Conservation (phyloP, 2,888 invertebrate species). For the Apodemia zela region DNA sequence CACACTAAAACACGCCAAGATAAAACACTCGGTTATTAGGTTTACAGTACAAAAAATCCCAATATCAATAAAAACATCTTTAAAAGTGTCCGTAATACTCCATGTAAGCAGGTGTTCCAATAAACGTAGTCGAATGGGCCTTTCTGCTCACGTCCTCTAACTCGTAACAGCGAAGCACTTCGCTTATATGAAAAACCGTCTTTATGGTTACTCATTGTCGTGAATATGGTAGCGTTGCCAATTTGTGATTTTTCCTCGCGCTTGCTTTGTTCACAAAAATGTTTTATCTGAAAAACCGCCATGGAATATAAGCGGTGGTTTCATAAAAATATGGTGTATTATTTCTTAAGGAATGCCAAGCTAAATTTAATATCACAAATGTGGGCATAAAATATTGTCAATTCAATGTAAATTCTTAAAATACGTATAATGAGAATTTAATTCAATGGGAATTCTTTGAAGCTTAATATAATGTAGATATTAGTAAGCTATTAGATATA, state of each 20-base stretch:
- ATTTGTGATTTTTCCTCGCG: conserved; percentile 7
- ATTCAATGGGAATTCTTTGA: too few relatives aligned
- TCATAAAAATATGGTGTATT: not conserved
- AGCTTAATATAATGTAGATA: too few relatives aligned
- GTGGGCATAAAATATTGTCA: too few relatives aligned
- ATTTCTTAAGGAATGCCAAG: not conserved
- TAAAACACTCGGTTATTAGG: not conserved
- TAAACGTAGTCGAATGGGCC: conserved; percentile 51
- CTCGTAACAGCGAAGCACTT: conserved; percentile 62
- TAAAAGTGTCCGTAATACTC: conserved; percentile 31
- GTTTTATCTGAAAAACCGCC: not conserved
- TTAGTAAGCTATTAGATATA: too few relatives aligned
- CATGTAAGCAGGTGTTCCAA: conserved; percentile 62
- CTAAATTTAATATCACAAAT: not conserved
- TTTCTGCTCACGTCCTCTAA: conserved; percentile 65
- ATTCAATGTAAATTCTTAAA: not conserved
- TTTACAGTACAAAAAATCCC: conserved; percentile 16
- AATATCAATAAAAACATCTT: conserved; percentile 21
- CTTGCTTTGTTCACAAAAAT: conserved; percentile 9
- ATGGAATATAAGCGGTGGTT: not conserved
- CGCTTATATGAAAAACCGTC: conserved; percentile 63
- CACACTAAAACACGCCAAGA: too few relatives aligned
- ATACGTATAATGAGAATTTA: not conserved
- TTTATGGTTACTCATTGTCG: conserved; percentile 68
- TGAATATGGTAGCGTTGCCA: conserved; percentile 46